Conservation (phyloP, 1,140 invertebrate species). For the Drosophila auraria region DNA sequence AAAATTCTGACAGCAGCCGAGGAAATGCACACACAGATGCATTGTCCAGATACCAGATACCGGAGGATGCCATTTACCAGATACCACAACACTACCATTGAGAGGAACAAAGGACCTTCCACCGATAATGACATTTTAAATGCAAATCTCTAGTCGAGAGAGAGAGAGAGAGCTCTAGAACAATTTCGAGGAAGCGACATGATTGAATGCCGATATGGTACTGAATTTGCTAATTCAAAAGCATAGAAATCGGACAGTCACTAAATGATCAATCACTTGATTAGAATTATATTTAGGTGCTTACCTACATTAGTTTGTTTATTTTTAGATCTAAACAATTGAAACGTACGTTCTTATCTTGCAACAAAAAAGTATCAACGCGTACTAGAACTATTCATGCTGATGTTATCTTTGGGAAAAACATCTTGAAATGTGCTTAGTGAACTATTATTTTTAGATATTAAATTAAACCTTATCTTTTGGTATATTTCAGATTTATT, state of each 20-base stretch:
- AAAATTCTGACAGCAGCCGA: conserved; percentile 67
- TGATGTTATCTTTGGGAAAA: not conserved
- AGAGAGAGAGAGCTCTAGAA: conserved; percentile 14
- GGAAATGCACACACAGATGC: conserved; percentile 66
- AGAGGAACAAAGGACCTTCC: not conserved
- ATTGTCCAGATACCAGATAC: conserved; percentile 58
- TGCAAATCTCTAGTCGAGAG: conserved; percentile 50
- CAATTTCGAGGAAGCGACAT: conserved; percentile 24
- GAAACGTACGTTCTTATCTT: not conserved
- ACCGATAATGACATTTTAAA: conserved; percentile 72
- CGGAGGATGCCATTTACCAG: conserved; percentile 37
- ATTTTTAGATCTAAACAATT: not conserved
- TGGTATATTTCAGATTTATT: not conserved
- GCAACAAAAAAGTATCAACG: not conserved
- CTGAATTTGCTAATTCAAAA: no score
- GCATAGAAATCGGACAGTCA: no score
- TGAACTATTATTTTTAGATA: not conserved
- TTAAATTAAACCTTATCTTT: not conserved
- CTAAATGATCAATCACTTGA: no score
- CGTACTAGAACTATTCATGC: not conserved
- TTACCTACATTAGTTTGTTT: no score
- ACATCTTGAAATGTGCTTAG: not conserved
- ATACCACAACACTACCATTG: not conserved
- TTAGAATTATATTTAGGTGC: no score
- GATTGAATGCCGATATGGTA: not conserved